Evolutionary conservation across 2,113 vertebrate species (phyloP).

Genomic region (Circaetus cinerascens): DNA sequence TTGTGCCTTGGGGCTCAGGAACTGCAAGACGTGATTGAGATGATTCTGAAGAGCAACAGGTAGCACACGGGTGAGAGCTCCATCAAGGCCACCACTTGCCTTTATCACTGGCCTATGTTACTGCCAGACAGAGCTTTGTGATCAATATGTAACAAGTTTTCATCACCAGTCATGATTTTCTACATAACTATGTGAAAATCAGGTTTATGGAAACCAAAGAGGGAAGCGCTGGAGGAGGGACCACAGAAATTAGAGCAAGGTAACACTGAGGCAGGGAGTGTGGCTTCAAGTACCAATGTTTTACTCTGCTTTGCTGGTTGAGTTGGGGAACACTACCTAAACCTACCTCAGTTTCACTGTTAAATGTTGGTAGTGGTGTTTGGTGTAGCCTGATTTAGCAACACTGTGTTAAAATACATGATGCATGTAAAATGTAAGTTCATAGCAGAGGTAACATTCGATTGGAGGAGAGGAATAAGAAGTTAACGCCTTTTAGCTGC

Average conservation of each 20-base stretch:
- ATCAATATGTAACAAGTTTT: neutral
- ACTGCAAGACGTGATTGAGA: neutral
- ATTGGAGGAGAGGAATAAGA: neutral
- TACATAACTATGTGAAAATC: neutral
- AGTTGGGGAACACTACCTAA: neutral
- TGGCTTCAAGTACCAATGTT: neutral
- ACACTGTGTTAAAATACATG: neutral
- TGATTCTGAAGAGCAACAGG: neutral
- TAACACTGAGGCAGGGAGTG: neutral
- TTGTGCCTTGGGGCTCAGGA: neutral
- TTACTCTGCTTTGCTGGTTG: neutral
- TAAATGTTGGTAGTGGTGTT: neutral
- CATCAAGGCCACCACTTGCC: neutral
- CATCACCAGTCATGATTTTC: neutral
- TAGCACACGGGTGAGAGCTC: neutral
- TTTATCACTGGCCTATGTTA: neutral
- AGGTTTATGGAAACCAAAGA: neutral
- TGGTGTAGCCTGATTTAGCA: neutral
- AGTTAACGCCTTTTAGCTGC: neutral
- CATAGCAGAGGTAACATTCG: neutral
- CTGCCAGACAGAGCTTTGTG: neutral
- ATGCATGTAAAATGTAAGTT: neutral
- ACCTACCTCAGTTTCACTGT: neutral
- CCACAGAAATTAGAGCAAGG: neutral
- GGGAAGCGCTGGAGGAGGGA: neutral